Evolutionary conservation across 2,797 vertebrate species (phyloP), one percentile per base, ranked within the genome.

Genomic region (Spinus pinus): DNA sequence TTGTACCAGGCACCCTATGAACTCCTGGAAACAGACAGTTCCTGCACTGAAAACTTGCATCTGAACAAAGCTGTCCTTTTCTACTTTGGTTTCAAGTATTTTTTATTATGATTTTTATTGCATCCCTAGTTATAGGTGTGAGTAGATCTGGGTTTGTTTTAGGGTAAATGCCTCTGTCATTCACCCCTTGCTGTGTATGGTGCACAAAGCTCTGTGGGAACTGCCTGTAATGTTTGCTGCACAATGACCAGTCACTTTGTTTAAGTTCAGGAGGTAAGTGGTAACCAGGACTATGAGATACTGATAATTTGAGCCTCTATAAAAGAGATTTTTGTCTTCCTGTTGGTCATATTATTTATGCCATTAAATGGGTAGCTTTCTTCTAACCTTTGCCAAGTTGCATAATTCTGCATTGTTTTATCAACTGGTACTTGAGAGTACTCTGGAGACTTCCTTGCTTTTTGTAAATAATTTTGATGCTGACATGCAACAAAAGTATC

Each of bases 321-420:
- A 91, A 89, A 93, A 70, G 50, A 81, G 44, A 86, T 79, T 88
- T 94, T 88, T 93, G 35, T 49, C 66, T 95, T 94, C 91, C 70
- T 83, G 58, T 72, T 93, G 42, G 46, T 88, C 67, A 27, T 72
- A 58, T 91, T 57, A 69, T 81, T 71, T 60, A 44, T 49, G 46
- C 47, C 61, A 88, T 79, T 81, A 95, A 72, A 83, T 4, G 27
- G 87, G 50, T 41, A 33, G 69, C 56, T 90, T 30, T 91, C 67
- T 82, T 70, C 69, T 83, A 65, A 61, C 30, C 75, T 67, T 91
- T 81, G 75, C 50, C 69, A 78, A 69, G 71, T 37, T 58, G 47
- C 2, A 2, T 66, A 93, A 75, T 79, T 86, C 69, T 61, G 37
- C 23, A 65, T 88, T 1, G 0, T 78, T 77, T 64, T 83, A 33